Conservation (phyloP, 2,797 vertebrate species). For the Danionella dracula region DNA sequence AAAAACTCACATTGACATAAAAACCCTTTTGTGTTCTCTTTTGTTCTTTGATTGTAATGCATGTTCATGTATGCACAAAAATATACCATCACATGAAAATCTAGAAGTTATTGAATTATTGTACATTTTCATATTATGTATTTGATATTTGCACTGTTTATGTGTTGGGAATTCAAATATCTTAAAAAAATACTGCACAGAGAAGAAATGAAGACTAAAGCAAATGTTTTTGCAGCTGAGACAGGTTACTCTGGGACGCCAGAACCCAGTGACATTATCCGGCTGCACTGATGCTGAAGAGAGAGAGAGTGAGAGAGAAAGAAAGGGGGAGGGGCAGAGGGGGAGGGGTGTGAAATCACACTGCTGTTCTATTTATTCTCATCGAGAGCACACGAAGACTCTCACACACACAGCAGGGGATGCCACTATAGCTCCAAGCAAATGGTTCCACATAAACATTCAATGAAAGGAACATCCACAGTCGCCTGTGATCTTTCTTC, state of each 20-base stretch:
- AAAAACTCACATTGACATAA: conserved; percentile 13
- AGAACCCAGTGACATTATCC: conserved; percentile 72
- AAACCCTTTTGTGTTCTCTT: background rate
- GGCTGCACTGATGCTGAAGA: conserved; percentile 55
- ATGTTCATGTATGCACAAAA: background rate
- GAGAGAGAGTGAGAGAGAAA: conserved; percentile 9
- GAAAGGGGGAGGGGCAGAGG: conserved; percentile 30
- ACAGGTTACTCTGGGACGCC: conserved; percentile 60
- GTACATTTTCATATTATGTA: no score
- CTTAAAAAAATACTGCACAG: no score
- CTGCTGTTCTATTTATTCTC: conserved; percentile 49
- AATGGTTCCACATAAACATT: conserved; percentile 43
- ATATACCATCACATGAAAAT: background rate
- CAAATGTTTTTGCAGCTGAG: no score
- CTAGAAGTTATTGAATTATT: no score
- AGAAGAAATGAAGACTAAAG: no score
- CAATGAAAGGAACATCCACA: conserved; percentile 23
- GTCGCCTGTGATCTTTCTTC: conserved; percentile 14
- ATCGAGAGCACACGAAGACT: conserved; percentile 36
- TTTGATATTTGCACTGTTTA: no score
- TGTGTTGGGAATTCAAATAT: no score
- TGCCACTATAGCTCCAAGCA: conserved; percentile 39
- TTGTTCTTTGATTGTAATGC: background rate
- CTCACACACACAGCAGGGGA: conserved; percentile 52
- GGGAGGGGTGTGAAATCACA: conserved; percentile 47